Percentiles rank a stretch among this genome's conserved stretches.
phyloP scores from a whole-genome alignment of 2,113 vertebrate species.

The Poicephalus gulielmi region DNA sequence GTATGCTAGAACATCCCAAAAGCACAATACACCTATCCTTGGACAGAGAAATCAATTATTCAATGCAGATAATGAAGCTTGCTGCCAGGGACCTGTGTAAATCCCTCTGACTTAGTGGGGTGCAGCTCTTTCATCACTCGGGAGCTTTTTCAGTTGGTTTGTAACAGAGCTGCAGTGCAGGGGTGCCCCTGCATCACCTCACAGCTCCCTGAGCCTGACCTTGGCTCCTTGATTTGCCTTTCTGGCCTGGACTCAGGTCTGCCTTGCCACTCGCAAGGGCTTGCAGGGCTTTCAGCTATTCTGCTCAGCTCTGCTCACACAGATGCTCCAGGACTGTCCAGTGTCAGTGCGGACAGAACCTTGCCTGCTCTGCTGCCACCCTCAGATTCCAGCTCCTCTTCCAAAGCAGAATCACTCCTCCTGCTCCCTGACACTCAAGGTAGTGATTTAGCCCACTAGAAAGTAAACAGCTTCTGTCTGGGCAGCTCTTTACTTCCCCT shows the following conservation, averaged over 20 bases:
- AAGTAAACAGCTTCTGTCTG: not conserved
- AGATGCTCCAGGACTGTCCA: not conserved
- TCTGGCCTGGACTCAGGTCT: not conserved
- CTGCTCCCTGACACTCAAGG: not conserved
- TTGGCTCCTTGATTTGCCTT: not conserved
- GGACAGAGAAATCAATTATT: not conserved
- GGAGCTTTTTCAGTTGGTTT: not conserved
- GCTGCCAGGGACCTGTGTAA: not conserved
- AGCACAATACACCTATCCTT: not conserved
- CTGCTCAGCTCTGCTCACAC: not conserved
- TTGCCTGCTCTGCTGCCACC: not conserved
- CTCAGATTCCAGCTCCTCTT: not conserved
- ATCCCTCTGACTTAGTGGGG: not conserved
- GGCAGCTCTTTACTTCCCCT: not conserved
- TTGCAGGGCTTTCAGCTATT: not conserved
- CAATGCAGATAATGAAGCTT: not conserved
- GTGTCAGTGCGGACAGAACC: not conserved
- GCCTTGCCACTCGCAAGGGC: not conserved
- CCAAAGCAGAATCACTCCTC: not conserved
- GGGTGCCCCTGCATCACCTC: not conserved
- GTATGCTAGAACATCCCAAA: not conserved
- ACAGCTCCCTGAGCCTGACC: not conserved
- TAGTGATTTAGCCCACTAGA: not conserved
- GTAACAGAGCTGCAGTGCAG: not conserved
- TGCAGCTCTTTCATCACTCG: not conserved